phyloP scores from a whole-genome alignment of 2,113 vertebrate genomes.

The Zosterops pallidus region DNA sequence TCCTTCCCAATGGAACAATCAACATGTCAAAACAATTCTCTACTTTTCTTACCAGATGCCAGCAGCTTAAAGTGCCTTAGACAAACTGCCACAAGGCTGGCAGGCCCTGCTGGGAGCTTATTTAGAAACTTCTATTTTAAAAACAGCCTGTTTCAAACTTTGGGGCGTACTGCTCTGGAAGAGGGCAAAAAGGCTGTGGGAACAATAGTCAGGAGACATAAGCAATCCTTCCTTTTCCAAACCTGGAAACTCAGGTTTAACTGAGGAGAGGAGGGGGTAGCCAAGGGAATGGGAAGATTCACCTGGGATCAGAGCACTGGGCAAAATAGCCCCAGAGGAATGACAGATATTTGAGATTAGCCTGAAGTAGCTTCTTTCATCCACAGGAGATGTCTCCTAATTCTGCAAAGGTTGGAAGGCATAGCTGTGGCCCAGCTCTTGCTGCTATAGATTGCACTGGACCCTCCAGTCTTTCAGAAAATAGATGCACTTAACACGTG shows the following conservation, averaged over 20 bases:
- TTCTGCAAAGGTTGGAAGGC: neutral
- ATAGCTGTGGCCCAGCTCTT: neutral
- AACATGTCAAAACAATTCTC: neutral
- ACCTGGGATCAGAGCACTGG: fast-evolving
- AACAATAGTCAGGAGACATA: neutral
- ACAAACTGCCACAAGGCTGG: neutral
- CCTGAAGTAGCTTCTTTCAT: neutral
- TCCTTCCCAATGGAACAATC: neutral
- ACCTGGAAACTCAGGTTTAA: neutral
- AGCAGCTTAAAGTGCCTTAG: neutral
- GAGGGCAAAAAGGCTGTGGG: neutral
- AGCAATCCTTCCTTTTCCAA: neutral
- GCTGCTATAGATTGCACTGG: fast-evolving
- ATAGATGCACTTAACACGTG: fast-evolving
- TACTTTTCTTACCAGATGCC: neutral
- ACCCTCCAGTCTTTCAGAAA: neutral
- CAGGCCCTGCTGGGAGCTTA: neutral
- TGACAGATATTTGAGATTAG: fast-evolving
- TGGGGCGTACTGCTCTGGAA: neutral
- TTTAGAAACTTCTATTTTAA: neutral
- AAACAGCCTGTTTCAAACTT: neutral
- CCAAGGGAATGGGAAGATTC: neutral
- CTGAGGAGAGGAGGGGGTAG: neutral
- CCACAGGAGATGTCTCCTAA: neutral
- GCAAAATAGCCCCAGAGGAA: neutral